These are phyloP conservation scores for Stegastes partitus DNA, from an alignment of 2,113 vertebrate genomes.

Conservation along the genomic window DNA sequence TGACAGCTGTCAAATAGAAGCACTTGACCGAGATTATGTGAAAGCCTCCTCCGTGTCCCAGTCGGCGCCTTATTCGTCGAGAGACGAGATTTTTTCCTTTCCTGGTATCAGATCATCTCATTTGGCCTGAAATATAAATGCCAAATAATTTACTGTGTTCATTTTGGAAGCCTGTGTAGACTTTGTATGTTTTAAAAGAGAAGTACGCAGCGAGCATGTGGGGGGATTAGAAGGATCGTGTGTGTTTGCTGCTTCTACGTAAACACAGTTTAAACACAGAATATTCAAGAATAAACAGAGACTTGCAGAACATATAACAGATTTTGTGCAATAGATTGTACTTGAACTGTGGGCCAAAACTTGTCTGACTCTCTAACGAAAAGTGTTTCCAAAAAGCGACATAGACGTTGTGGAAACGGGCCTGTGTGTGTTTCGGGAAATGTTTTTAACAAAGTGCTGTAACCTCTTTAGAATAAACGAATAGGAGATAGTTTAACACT, in stretches of 20 bases:
- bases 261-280: no score
- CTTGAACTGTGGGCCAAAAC: background rate
- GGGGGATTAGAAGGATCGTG: background rate
- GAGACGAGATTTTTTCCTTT: slow-evolving; percentile 10
- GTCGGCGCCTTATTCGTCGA: slow-evolving; percentile 31
- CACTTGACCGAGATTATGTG: slow-evolving; percentile 69
- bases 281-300: no score
- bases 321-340: background rate
- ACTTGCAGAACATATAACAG: no score
- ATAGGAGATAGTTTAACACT: no score
- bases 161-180: background rate
- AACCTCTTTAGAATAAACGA: no score
- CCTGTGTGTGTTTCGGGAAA: no score
- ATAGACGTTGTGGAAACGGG: no score
- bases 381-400: no score
- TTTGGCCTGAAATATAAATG: slow-evolving; percentile 47
- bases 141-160: slow-evolving; percentile 30
- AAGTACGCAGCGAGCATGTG: background rate
- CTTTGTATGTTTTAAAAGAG: background rate
- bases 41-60: slow-evolving; percentile 40
- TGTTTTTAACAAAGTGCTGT: no score
- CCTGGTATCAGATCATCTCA: slow-evolving; percentile 15
- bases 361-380: no score
- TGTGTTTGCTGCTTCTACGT: background rate
- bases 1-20: slow-evolving; percentile 69